A percentile compares a stretch with the other conserved stretches of the same genome.
Conservation (phyloP, 2,888 invertebrate species). For the Ophion obscuratus region DNA sequence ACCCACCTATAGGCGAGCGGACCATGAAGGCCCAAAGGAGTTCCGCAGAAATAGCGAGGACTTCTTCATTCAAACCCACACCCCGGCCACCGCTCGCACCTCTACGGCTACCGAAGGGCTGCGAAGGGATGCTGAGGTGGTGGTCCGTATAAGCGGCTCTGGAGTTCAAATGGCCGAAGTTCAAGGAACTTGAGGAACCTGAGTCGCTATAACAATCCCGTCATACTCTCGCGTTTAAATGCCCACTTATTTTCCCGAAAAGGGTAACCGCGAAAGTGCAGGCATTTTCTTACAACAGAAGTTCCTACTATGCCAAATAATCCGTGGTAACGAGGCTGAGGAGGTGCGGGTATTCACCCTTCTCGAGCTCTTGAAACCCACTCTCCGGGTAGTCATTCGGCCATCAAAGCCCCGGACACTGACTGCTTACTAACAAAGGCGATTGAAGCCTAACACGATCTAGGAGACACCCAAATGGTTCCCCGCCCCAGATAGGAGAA, state of each 20-base stretch:
- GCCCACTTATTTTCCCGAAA: background rate
- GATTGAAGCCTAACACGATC: background rate
- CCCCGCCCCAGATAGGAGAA: background rate
- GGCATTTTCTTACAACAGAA: constrained; percentile 20
- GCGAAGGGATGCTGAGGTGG: background rate
- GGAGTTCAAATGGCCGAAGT: constrained; percentile 1
- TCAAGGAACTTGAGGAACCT: background rate
- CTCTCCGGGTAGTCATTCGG: too few species aligned
- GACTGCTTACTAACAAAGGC: too few species aligned
- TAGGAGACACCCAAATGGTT: background rate
- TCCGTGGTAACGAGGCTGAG: background rate
- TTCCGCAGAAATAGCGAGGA: background rate
- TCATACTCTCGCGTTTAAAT: background rate
- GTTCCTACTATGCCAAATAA: background rate
- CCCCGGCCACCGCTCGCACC: background rate
- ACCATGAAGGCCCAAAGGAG: background rate
- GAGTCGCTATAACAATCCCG: background rate
- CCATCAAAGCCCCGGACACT: too few species aligned
- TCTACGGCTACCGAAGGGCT: background rate
- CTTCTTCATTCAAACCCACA: background rate
- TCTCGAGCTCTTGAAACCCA: background rate
- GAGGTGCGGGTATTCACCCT: background rate
- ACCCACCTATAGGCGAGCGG: background rate
- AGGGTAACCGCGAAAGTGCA: background rate
- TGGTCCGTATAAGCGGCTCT: background rate